Evolutionary conservation across 2,797 vertebrate genomes (phyloP), one percentile per base, ranked within the genome.

Genomic region (Danio tinwini): DNA sequence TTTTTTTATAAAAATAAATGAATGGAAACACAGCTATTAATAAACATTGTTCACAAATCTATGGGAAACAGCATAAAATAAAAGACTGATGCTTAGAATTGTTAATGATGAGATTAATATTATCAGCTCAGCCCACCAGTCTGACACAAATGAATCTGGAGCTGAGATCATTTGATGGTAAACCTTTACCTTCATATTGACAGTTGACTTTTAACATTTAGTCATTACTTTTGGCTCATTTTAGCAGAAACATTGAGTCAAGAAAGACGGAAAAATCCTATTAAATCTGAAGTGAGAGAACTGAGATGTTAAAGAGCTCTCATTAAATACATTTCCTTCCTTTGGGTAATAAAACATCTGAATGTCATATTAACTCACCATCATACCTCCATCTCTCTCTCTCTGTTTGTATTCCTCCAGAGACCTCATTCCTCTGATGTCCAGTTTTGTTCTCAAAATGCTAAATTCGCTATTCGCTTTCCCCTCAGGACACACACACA

Each of bases 401-500:
- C 9, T 71, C 42, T 50, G 17, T 45, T 21, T 63, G 19, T 42
- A 49, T 50, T 74, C 29, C 44, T 63, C 47, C 21, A 6, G 56
- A 62, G 49, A 79, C 39, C 68, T 63, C 71, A 58, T 79, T 39
- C 59, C 39, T 13, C 39, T 63, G 67, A 61, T 56, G 56, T 62
- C 45, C 76, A 70, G 14, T 7, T n/a, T 65, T 16, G 45, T 62
- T 37, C 40, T 49, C 49, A 29, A 78, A 84, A 82, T 72, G 53
- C 59, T 76, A 55, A 67, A 80, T 82, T 72, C 40, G 67, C 65
- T 47, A 67, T 72, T 80, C 64, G 37, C 45, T 72, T 47, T 71
- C 59, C 59, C 80, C 71, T 79, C 40, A 64, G 65, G 80, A 47
- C 50, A 65, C 8, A 63, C 62, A 74, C 37, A 74, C 64, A 65